Conservation (phyloP, 2,797 vertebrate genomes). For the Dromococcyx pavoninus region DNA sequence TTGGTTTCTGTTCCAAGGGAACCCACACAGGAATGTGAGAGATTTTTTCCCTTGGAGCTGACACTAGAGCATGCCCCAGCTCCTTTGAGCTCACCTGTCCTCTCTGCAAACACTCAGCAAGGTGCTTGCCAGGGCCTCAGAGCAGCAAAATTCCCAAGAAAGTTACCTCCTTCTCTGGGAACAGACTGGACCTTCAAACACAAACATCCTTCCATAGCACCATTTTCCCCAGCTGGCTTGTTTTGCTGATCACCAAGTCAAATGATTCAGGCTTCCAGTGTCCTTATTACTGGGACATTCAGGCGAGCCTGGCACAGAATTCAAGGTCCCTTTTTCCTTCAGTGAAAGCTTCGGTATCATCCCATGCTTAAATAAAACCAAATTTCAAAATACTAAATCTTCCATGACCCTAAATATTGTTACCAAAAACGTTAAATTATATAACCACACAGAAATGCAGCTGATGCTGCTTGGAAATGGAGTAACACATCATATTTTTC, state of each 20-base stretch:
- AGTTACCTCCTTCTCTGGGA: background rate
- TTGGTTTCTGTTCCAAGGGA: background rate
- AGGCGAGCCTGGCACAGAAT: background rate
- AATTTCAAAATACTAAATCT: background rate
- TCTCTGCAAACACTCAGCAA: background rate
- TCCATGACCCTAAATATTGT: background rate
- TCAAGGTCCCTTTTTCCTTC: background rate
- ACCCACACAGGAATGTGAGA: background rate
- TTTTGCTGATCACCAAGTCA: background rate
- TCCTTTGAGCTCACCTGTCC: background rate
- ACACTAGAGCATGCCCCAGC: fast-evolving
- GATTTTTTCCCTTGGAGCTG: background rate
- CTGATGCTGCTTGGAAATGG: background rate
- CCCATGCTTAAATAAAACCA: background rate
- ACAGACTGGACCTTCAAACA: background rate
- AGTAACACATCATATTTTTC: background rate
- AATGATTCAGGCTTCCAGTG: background rate
- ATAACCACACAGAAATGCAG: background rate
- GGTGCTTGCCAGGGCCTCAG: background rate
- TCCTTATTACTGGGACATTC: background rate
- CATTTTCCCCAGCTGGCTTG: background rate
- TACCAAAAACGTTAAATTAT: background rate
- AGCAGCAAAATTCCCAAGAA: background rate
- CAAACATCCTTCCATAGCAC: background rate
- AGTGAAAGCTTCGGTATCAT: background rate